Percentiles rank a stretch among this genome's conserved stretches.
These are phyloP conservation scores for Spongilla lacustris DNA, from an alignment of 37 sponge, comb jelly and placozoan species.

Conservation along the genomic window DNA sequence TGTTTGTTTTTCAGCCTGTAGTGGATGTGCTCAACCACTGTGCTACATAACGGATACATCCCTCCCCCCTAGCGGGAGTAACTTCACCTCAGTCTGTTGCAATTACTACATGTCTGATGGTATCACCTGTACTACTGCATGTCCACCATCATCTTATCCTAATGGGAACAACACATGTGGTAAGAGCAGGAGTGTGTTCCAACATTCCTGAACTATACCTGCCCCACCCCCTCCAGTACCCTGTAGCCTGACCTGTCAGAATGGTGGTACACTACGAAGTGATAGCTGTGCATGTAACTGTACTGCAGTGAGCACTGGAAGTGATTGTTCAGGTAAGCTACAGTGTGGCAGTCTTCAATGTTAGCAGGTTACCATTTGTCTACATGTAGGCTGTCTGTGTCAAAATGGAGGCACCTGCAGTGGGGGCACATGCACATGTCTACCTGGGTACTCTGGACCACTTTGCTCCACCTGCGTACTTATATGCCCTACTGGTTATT, in stretches of 20 bases:
- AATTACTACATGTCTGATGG: background rate
- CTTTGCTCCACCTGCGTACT: too few relatives aligned
- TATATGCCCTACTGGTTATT: too few relatives aligned
- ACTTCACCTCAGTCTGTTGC: background rate
- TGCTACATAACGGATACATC: background rate
- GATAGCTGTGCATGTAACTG: background rate
- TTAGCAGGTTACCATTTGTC: background rate
- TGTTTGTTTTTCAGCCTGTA: background rate
- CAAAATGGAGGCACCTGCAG: background rate
- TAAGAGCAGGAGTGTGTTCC: background rate
- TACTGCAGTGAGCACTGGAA: background rate
- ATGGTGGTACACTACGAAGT: background rate
- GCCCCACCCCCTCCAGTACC: background rate
- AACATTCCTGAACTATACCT: background rate
- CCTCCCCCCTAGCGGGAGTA: background rate
- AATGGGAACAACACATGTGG: background rate
- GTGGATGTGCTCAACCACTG: background rate
- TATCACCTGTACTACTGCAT: background rate
- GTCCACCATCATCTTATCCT: background rate
- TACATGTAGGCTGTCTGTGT: background rate
- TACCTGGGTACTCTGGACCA: too few relatives aligned
- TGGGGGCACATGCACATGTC: too few relatives aligned
- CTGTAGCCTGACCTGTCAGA: background rate
- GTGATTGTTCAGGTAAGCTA: background rate
- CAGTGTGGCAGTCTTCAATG: too few relatives aligned